Evolutionary conservation across 1,140 invertebrate genomes (phyloP), one percentile per base, ranked within the genome.

Genomic region (Nasonia longicornis): DNA sequence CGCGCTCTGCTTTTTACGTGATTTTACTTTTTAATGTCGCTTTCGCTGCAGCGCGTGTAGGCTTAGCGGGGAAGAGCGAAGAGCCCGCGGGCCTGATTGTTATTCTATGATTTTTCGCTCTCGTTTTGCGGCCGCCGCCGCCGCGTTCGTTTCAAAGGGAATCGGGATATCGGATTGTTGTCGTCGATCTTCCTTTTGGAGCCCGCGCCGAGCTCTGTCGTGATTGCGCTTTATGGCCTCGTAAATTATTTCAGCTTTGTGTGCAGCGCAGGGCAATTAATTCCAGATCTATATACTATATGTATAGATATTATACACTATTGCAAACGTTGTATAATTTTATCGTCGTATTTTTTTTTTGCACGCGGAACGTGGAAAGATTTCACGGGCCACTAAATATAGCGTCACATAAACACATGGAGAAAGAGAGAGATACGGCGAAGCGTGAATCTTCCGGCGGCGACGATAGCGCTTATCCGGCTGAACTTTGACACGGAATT

Each of bases 21-120:
- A 79, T 82, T 82, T 82, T 78, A 82, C 81, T 82, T 82, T 82
- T 78, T 82, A 78, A 82, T 82, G 64, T 31, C 2, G 45, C n/a
- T 63, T n/a, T 26, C 20, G 6, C 20, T 14, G 45, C 45, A 11
- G 52, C n/a, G 52, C n/a, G 16, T 58, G 6, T 20, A 48, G 64
- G 29, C 6, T 67, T 26, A 31, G 29, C 7, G 4, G 64, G 26
- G 64, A 31, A 2, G 38, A 6, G 58, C 58, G 14, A n/a, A 26
- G 63, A 31, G 69, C 69, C 69, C 45, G 22, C 14, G 12, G 35
- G 20, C 12, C 58, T 77, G 67, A 77, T 81, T 81, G 58, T 77
- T 66, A 81, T 81, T 77, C 80, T 66, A 77, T 77, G 75, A 77
- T 81, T 77, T 72, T 71, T 63, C 31, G 14, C 11, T 58, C 69